Base-by-base conservation (phyloP, 2,888 invertebrate species). In the Tenthredo notha region DNA sequence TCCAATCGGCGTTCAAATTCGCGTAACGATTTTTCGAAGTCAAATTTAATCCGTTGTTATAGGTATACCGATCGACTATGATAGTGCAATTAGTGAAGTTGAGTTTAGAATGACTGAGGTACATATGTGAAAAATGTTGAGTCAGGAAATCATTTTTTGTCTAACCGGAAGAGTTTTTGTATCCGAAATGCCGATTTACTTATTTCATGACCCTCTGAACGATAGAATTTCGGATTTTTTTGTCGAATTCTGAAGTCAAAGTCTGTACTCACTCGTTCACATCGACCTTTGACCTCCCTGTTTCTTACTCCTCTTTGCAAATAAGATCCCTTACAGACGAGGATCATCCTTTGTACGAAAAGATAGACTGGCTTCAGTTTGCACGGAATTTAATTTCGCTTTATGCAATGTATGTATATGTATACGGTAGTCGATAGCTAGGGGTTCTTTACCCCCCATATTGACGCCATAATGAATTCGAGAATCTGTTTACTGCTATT, bases 401-500 rank as follows among this genome's bases (percentile, higher is more conserved):
- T 80, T 61, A 37, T 61, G 40, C 80, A 80, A 80, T 80, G 21
- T 61, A 80, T 37, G 61, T 80, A 61, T 77, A 61, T 80, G 25
- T 80, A 61, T 80, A 61, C 50, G 50, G n/a, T 4, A 43, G n/a
- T 65, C n/a, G 65, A 58, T 61, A 61, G 21, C 61, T 21, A 10
- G 61, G 21, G 40, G 21, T 65, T n/a, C n/a, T n/a, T n/a, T n/a
- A n/a, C 67, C 25, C 70, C 50, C 61, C 2, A 33, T 33, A 80
- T 80, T 61, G 80, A 61, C 80, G 58, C 37, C 40, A 40, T 80
- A 80, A 80, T 80, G 80, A 80, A 80, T 80, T 80, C 80, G 58
- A n/a, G 80, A 80, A 80, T 80, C 80, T 80, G 80, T 80, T 80
- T 80, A 80, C 58, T 61, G 37, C 80, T 40, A 3, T 12, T 37